Base-by-base conservation (phyloP, 2,113 vertebrate species). In the Leptobrachium leishanense region DNA sequence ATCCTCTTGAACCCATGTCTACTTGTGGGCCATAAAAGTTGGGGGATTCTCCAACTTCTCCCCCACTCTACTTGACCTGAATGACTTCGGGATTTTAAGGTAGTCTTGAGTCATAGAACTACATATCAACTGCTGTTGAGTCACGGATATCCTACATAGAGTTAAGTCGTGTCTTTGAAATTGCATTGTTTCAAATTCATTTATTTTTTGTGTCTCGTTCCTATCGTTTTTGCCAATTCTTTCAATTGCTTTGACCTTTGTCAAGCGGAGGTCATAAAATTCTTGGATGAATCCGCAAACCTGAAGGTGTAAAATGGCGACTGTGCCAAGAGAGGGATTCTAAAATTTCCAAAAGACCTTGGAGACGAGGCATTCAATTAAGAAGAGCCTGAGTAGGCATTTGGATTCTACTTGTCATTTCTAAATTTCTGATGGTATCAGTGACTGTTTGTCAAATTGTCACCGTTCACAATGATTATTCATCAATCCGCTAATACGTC, bases 401-500 rank as follows among this genome's bases (percentile, higher is more conserved):
- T 7, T 6, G 13, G 62, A 40, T 65, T 73, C 64, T 10, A 15
- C 9, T 62, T 79, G 76, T 79, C 76, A 79, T 55, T 57, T 55
- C 46, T 59, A 31, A 79, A 79, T 62, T 66, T 72, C 72, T 73
- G 69, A 72, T 79, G 54, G 50, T 73, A 72, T 79, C 77, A 40
- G 44, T 66, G 70, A 70, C 67, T 46, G 68, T 53, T 31, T 68
- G 75, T 76, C 75, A 54, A 43, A n/a, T 5, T 20, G 11, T 55
- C 43, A 41, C 42, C 12, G 46, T 57, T 79, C 50, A 10, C 43
- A 53, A 73, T 79, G 62, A 79, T 64, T 79, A 79, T 73, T 79
- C 77, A 79, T 73, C 59, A 73, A 50, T 50, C 77, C 63, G 69
- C 12, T 71, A 3, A 54, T 50, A 62, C 68, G 46, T 72, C 70